Conservation (phyloP, 2,797 vertebrate species). For the Dendrocincla tyrannina region DNA sequence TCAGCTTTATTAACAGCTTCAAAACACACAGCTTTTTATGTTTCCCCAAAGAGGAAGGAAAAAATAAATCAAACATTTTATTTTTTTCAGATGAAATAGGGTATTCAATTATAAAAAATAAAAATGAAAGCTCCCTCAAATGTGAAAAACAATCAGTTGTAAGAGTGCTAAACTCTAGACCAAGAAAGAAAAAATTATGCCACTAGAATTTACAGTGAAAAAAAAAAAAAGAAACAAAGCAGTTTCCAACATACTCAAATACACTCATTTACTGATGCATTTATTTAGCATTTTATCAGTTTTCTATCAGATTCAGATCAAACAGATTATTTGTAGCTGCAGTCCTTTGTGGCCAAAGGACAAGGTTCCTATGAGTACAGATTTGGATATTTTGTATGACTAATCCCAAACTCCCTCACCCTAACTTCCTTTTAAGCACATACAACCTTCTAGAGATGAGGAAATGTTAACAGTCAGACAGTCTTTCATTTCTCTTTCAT, state of each 20-base stretch:
- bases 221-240: neutral
- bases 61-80: neutral
- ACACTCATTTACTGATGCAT: neutral
- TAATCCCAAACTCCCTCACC: neutral
- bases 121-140: neutral
- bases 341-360: neutral
- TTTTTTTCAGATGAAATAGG: neutral
- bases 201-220: neutral
- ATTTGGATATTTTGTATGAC: neutral
- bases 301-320: neutral
- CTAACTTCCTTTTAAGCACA: neutral
- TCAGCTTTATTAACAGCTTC: neutral
- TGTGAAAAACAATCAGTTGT: neutral
- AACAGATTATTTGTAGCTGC: neutral
- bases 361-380: neutral
- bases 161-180: neutral
- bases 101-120: neutral
- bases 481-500: slow-evolving; percentile 63
- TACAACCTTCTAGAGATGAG: neutral
- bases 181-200: neutral
- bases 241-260: neutral
- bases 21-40: neutral
- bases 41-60: neutral
- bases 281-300: neutral
- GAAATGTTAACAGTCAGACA: neutral